Evolutionary conservation across 2,888 invertebrate species (phyloP), one percentile per base, ranked within the genome.

Genomic region (Andricus quercusramuli): DNA sequence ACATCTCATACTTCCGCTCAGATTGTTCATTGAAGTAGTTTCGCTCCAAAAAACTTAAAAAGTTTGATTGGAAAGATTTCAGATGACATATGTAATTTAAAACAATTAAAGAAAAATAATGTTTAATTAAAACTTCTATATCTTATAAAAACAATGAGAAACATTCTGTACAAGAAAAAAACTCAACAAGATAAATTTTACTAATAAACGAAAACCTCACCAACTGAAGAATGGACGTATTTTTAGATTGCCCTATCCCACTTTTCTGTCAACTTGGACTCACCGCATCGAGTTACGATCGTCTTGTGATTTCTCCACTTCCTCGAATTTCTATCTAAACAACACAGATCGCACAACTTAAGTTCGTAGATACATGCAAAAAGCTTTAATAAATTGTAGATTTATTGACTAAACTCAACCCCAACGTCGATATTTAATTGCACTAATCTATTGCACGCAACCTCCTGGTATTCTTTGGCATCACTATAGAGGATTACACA

Each of bases 391-490:
- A 56, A 74, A 74, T 51, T 56, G 74, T 32, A 32, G 74, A 74
- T 56, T 56, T 74, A 74, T 70, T 70, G 51, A 74, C 74, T 51
- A 56, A 74, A 74, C 32, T 74, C 74, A 56, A 56, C 32, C 51
- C 56, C 32, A 74, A 20, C 51, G 32, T 56, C 56, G 32, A 32
- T 74, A 74, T 74, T 56, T 74, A 88, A 90, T 90, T 90, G 89
- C 89, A 90, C 90, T 90, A 89, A 84, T 86, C 86, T 88, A 90
- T 90, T 90, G 90, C 90, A 90, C 90, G 84, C 84, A 84, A 86
- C 85, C 81, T 83, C 84, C 9, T 70, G 81, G 79, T 83, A 80
- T 87, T 90, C 90, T 90, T 90, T 90, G 90, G 90, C 90, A 90
- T 90, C 89, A 89, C 85, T 89, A 86, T 85, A 86, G 86, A 86